Evolutionary conservation across 2,888 invertebrate species (phyloP), one percentile per base, ranked within the genome.

Genomic region (Hymenopus coronatus): DNA sequence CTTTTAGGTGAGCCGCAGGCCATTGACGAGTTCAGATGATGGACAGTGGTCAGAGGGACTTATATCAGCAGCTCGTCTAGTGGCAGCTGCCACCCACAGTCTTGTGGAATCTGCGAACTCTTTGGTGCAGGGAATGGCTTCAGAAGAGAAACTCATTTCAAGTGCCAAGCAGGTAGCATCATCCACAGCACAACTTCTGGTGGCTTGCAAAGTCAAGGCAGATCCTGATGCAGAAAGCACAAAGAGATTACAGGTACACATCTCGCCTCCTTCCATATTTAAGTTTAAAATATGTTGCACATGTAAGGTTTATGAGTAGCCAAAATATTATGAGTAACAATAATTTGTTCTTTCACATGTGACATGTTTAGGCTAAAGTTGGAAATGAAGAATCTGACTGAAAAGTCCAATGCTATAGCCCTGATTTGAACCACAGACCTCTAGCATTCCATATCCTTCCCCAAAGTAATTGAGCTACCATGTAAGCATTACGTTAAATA

Each of bases 121-220:
- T 87, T 94, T 99, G 91, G 99, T 99, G 1, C 96, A 98, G 93
- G 98, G 98, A 90, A 95, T 97, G 20, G 97, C 97, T 87, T 97
- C 97, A 25, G 99, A 99, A 93, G 99, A 99, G 93, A 97, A 99
- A 92, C 95, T 99, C 46, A 98, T 99, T 91, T 98, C 99, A 0
- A 97, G 99, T 28, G 99, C 99, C 4, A 97, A 99, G 92, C 98
- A 98, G 94, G 99, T 99, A 14, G 99, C 99, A 9, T 97, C 98
- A 88, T 98, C 98, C 1, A 99, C 99, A 0, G 99, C 99, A 0
- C 99, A 99, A 92, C 94, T 99, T 89, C 94, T 99, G 88, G 99
- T 99, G 85, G 99, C 99, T 0, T 99, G 99, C 94, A 99, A 99
- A 95, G 99, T 99, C 89, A 99, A 99, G 93, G 99, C 99, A 0